Base-by-base conservation (phyloP, 2,888 invertebrate species). In the Dinocampus coccinellae region DNA sequence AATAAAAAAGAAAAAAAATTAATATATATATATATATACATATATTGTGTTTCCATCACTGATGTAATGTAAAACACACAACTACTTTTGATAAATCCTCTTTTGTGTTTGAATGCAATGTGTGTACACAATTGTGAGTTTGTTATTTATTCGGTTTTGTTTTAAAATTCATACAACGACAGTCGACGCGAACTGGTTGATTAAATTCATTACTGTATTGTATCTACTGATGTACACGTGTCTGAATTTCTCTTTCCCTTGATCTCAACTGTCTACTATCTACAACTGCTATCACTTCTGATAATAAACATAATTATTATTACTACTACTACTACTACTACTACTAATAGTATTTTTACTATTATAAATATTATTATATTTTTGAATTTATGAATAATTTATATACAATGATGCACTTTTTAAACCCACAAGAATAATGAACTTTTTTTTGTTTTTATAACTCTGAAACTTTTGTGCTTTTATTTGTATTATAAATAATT, bases 91-190 rank as follows among this genome's bases (percentile, higher is more conserved):
- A n/a, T n/a, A n/a, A n/a, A 4, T 29, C 29, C 7, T 29, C 7
- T 16, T 7, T 16, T 7, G 16, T 16, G 7, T 16, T 47, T 47
- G 47, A 47, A 47, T 47, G 16, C n/a, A n/a, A 47, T 47, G 16
- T 4, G 9, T 47, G 7, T 47, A 3, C 1, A 39, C 39, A 13
- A n/a, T n/a, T 39, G 39, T 13, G 39, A 39, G n/a, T 39, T 39
- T 13, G 39, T 72, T 75, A 76, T 75, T 78, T 74, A 75, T 76
- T 72, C 73, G 71, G 70, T 73, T 39, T 39, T 63, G 65, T 75
- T 76, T 77, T 75, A 77, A 78, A 78, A 78, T 77, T 77, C 76
- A 78, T 78, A 72, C 72, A 73, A 73, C 73, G 74, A 74, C 75
- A 73, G 76, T 73, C 73, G 67, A 72, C 73, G 73, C 61, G 73